These are phyloP conservation scores for Scomberomorus guttatus DNA, from an alignment of 2,797 vertebrate genomes.

Conservation along the genomic window DNA sequence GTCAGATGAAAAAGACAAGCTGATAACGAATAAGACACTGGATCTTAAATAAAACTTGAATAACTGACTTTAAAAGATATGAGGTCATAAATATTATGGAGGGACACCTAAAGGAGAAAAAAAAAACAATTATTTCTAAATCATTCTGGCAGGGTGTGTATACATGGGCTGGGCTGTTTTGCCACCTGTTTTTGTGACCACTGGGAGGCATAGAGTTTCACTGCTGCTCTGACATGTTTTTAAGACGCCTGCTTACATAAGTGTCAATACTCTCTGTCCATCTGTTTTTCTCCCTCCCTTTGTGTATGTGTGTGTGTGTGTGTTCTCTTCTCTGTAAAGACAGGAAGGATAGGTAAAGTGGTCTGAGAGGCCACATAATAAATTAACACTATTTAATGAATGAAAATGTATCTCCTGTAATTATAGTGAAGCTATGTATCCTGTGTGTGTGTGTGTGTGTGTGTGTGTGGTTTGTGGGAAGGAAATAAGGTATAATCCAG, in stretches of 20 bases:
- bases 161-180: slow-evolving; percentile 33
- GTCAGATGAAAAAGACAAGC: slow-evolving; percentile 14
- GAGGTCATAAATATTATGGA: background rate
- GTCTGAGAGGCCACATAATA: slow-evolving; percentile 37
- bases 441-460: slow-evolving; percentile 10
- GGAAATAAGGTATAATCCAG: slow-evolving; percentile 74
- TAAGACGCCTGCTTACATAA: slow-evolving; percentile 24
- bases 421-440: slow-evolving; percentile 53
- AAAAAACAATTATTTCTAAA: slow-evolving; percentile 30
- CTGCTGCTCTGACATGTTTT: slow-evolving; percentile 57
- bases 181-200: slow-evolving; percentile 68
- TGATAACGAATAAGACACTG: slow-evolving; percentile 14
- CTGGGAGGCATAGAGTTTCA: slow-evolving; percentile 58
- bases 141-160: background rate
- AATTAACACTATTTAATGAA: slow-evolving; percentile 58
- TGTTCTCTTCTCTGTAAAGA: slow-evolving; percentile 31
- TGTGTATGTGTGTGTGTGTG: slow-evolving; percentile 1
- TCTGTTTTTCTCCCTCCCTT: slow-evolving; percentile 16
- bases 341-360: slow-evolving; percentile 43
- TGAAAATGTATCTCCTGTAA: slow-evolving; percentile 56
- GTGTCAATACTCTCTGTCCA: slow-evolving; percentile 23
- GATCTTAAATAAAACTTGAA: background rate
- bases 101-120: background rate
- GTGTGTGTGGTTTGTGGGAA: slow-evolving; percentile 57
- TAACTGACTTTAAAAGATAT: background rate